Evolutionary conservation across 2,888 invertebrate genomes (phyloP).

Genomic region (Malacosoma neustria): DNA sequence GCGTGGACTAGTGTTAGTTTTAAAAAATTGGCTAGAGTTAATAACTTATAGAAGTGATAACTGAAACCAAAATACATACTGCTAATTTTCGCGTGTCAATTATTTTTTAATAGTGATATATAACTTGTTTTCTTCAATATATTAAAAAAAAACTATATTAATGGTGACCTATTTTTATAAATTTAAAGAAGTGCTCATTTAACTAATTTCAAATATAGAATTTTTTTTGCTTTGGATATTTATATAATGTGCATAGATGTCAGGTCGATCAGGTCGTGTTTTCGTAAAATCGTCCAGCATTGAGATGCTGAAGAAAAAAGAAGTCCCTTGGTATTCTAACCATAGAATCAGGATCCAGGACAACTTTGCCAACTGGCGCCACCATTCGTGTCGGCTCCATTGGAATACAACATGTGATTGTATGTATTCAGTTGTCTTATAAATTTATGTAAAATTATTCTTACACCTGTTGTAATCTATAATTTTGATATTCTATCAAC

Average conservation of each 20-base stretch:
- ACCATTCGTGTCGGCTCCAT: slow-evolving; percentile 48
- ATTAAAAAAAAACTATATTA: neutral
- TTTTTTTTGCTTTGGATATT: slow-evolving; percentile 12
- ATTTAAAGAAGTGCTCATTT: neutral
- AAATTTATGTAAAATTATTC: slow-evolving; percentile 1
- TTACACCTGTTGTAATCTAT: slow-evolving; percentile 1
- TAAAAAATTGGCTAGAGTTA: neutral
- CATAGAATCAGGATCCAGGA: slow-evolving; percentile 53
- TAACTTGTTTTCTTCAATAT: neutral
- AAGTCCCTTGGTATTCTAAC: slow-evolving; percentile 58
- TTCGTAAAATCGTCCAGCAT: slow-evolving; percentile 19
- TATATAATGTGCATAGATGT: slow-evolving; percentile 22
- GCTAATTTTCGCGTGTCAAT: neutral
- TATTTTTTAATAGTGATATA: neutral
- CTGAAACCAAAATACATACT: neutral
- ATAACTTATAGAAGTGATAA: neutral
- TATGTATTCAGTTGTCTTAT: slow-evolving; percentile 28
- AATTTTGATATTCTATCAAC: neutral
- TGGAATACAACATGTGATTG: slow-evolving; percentile 61
- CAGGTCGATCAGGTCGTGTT: slow-evolving; percentile 13
- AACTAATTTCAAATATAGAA: slow-evolving; percentile 1
- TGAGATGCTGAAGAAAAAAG: slow-evolving; percentile 64
- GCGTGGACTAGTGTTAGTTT: slow-evolving; percentile 13
- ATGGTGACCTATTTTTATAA: neutral
- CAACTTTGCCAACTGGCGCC: slow-evolving; percentile 47